Conservation (phyloP, 2,888 invertebrate species). For the Barypeithes pellucidus region DNA sequence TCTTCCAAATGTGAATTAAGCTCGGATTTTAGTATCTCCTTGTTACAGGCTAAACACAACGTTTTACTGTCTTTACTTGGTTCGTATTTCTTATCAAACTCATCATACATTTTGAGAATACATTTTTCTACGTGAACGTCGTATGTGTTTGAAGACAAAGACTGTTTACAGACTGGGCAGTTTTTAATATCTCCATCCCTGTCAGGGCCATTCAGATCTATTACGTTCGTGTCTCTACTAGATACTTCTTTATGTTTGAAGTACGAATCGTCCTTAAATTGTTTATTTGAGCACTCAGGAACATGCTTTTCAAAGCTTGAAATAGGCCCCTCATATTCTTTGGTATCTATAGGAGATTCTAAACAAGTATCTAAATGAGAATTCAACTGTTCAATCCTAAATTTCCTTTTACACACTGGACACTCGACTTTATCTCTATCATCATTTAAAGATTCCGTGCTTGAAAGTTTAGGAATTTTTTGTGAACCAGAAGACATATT, state of each 20-base stretch:
- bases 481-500: slow-evolving; percentile 22
- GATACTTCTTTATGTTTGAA: slow-evolving; percentile 19
- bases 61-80: slow-evolving; percentile 48
- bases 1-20: slow-evolving; percentile 69
- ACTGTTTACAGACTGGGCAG: slow-evolving; percentile 73
- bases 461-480: slow-evolving; percentile 52
- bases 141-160: slow-evolving; percentile 62
- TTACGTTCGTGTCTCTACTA: background rate
- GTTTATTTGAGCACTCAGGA: slow-evolving; percentile 53
- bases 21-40: slow-evolving; percentile 61
- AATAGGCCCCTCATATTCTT: slow-evolving; percentile 49
- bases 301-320: slow-evolving; percentile 57
- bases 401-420: slow-evolving; percentile 67
- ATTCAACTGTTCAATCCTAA: slow-evolving; percentile 62
- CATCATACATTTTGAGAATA: slow-evolving; percentile 70
- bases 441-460: slow-evolving; percentile 8
- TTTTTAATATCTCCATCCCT: slow-evolving; percentile 55
- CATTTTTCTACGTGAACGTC: slow-evolving; percentile 72
- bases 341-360: slow-evolving; percentile 21
- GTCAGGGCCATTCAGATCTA: slow-evolving; percentile 29
- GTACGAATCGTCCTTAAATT: slow-evolving; percentile 49
- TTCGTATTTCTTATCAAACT: slow-evolving; percentile 66
- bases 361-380: slow-evolving; percentile 64
- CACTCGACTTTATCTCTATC: slow-evolving; percentile 60
- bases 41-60: slow-evolving; percentile 70